A percentile compares a stretch with the other conserved stretches of the same genome.
phyloP scores from a whole-genome alignment of 2,888 invertebrate genomes.

The Hypsopygia costalis region DNA sequence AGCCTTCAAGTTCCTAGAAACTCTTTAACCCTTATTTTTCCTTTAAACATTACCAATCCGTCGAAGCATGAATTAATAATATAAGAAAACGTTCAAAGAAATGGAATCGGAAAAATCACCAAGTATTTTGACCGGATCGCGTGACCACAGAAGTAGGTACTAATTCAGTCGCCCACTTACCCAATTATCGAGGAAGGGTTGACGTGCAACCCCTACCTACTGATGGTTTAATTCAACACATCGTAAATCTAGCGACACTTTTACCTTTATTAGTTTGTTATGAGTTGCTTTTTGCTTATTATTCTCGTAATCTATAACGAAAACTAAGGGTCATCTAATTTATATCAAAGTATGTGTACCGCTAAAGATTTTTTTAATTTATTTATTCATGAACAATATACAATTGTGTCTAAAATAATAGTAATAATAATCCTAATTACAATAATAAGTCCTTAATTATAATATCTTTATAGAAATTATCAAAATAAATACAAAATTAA shows the following conservation, averaged over 20 bases:
- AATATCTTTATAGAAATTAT: too few species aligned
- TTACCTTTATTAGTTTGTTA: slow-evolving; percentile 12
- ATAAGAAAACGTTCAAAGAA: background rate
- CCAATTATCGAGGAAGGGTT: slow-evolving; percentile 51
- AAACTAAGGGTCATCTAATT: too few species aligned
- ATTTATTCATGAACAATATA: too few species aligned
- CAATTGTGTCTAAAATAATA: too few species aligned
- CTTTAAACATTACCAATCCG: background rate
- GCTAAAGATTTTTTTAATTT: too few species aligned
- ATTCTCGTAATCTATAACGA: slow-evolving; percentile 2
- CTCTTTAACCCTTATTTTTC: background rate
- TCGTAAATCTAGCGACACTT: slow-evolving; percentile 37
- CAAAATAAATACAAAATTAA: too few species aligned
- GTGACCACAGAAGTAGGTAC: slow-evolving; percentile 54
- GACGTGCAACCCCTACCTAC: slow-evolving; percentile 23
- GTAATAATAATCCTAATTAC: too few species aligned
- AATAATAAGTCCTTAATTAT: too few species aligned
- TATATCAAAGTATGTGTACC: too few species aligned
- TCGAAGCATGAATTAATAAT: background rate
- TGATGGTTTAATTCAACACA: slow-evolving; percentile 61
- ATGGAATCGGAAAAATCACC: slow-evolving; percentile 1
- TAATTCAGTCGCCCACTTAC: slow-evolving; percentile 56
- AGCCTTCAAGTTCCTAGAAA: too few species aligned
- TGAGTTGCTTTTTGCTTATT: too few species aligned
- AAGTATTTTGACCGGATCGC: slow-evolving; percentile 35